Percentiles rank a stretch among this genome's conserved stretches.
phyloP scores from a whole-genome alignment of 2,888 invertebrate genomes.

The Troglohyphantes excavatus region DNA sequence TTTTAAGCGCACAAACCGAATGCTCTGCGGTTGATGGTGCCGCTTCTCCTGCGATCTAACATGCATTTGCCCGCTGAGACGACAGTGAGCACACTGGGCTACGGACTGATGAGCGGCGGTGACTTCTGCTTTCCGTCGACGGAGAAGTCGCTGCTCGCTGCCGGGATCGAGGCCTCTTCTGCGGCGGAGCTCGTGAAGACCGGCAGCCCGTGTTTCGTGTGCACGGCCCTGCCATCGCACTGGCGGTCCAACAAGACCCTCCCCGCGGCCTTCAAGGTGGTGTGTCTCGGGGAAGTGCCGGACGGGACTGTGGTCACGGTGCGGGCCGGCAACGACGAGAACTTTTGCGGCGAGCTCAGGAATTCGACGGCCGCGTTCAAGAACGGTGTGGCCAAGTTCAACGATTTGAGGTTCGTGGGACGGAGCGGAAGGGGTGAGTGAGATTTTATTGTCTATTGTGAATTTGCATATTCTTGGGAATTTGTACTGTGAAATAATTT shows the following conservation, averaged over 20 bases:
- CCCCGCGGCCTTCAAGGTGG: conserved; percentile 97
- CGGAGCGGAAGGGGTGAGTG: conserved; percentile 96
- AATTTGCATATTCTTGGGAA: background rate
- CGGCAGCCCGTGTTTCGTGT: conserved; percentile 97
- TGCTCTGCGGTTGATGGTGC: conserved; percentile 39
- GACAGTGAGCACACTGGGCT: conserved; percentile 48
- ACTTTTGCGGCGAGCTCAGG: conserved; percentile 94
- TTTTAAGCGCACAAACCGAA: background rate
- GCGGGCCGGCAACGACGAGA: conserved; percentile 98
- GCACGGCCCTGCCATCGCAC: conserved; percentile 95
- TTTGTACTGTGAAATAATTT: background rate
- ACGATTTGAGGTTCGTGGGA: conserved; percentile 98
- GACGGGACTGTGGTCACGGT: conserved; percentile 97
- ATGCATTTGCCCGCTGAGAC: conserved; percentile 78
- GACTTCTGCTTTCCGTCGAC: conserved; percentile 56
- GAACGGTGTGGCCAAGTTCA: conserved; percentile 98
- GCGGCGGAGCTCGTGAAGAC: conserved; percentile 90
- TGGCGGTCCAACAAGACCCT: conserved; percentile 99
- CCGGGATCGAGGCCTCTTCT: conserved; percentile 68
- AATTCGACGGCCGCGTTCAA: conserved; percentile 97
- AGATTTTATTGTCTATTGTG: background rate
- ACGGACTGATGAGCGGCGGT: conserved; percentile 72
- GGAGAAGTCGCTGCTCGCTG: conserved; percentile 87
- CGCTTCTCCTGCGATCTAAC: conserved; percentile 13
- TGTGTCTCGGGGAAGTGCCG: conserved; percentile 93